Evolutionary conservation across 2,113 vertebrate genomes (phyloP).

Genomic region (Xenopus laevis): DNA sequence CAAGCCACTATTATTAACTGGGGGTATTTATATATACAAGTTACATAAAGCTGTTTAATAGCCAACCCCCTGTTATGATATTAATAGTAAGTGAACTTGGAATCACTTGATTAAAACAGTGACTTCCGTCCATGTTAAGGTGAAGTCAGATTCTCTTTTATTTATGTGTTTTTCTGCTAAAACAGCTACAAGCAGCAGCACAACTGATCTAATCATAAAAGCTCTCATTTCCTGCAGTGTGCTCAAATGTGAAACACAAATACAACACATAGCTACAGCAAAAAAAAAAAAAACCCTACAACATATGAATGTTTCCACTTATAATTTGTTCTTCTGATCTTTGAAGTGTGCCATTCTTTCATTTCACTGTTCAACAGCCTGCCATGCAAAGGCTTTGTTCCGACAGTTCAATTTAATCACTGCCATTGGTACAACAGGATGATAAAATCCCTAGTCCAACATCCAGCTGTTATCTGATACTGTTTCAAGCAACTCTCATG

Average conservation of each 20-base stretch:
- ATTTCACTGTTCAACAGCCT: constrained; percentile 83
- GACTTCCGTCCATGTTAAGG: too few species aligned
- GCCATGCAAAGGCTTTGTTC: constrained; percentile 95
- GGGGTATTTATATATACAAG: too few species aligned
- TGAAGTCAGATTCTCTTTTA: too few species aligned
- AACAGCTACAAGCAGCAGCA: too few species aligned
- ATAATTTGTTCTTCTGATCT: constrained; percentile 70
- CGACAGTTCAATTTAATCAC: constrained; percentile 98
- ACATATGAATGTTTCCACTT: constrained; percentile 9
- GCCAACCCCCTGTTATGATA: too few species aligned
- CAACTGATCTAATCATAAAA: too few species aligned
- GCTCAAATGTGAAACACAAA: background rate
- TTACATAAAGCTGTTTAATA: too few species aligned
- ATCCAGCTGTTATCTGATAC: constrained; percentile 89
- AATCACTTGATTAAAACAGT: too few species aligned
- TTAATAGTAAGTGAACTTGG: too few species aligned
- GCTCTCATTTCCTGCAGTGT: background rate
- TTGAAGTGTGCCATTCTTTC: constrained; percentile 79
- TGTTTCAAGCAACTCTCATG: constrained; percentile 84
- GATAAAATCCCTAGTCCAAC: constrained; percentile 83
- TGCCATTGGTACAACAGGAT: constrained; percentile 87
- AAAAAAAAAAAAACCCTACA: background rate
- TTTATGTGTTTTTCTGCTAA: too few species aligned
- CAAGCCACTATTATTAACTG: too few species aligned
- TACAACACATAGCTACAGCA: background rate